These are phyloP conservation scores for Alsophila aescularia DNA, from an alignment of 2,888 invertebrate genomes.

Conservation along the genomic window DNA sequence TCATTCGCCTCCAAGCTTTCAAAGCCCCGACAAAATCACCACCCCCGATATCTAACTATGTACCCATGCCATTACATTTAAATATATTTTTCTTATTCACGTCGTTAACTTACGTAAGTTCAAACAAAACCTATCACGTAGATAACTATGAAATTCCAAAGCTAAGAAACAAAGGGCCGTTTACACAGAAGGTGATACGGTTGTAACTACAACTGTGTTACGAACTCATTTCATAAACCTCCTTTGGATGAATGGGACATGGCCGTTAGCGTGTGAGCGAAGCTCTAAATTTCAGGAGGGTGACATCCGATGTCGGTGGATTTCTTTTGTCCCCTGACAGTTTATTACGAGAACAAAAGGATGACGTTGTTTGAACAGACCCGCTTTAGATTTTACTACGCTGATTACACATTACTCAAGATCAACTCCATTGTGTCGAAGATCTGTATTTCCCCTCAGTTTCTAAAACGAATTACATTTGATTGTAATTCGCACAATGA, in stretches of 20 bases:
- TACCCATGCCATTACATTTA: background rate
- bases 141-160: constrained; percentile 19
- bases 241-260: constrained; percentile 55
- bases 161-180: constrained; percentile 26
- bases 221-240: constrained; percentile 55
- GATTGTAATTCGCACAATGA: constrained; percentile 59
- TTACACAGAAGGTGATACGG: constrained; percentile 41
- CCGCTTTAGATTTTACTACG: constrained; percentile 72
- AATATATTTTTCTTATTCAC: constrained; percentile 8
- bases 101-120: constrained; percentile 2
- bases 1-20: background rate
- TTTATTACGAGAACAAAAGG: constrained; percentile 79
- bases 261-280: constrained; percentile 44
- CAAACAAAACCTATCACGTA: constrained; percentile 16
- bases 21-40: background rate
- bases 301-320: constrained; percentile 68
- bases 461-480: constrained; percentile 65
- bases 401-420: constrained; percentile 73
- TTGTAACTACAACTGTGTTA: constrained; percentile 41
- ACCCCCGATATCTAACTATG: background rate
- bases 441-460: constrained; percentile 63
- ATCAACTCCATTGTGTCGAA: constrained; percentile 65
- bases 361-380: constrained; percentile 68
- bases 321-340: constrained; percentile 76
- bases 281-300: constrained; percentile 65